Evolutionary conservation across 2,888 invertebrate species (phyloP).

Genomic region (Apamea sordens): DNA sequence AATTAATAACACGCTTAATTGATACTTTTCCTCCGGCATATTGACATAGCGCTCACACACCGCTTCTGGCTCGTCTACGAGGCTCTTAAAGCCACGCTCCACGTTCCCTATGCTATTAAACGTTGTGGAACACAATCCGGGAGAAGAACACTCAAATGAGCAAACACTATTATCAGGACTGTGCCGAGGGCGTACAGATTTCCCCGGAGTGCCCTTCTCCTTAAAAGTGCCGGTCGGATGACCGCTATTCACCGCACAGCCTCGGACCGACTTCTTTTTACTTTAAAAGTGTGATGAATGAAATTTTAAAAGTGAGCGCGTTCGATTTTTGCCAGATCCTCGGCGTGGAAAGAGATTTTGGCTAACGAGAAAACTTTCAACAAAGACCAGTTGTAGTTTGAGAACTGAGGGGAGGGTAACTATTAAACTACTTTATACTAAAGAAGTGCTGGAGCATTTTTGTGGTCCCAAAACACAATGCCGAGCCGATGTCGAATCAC

Average conservation of each 20-base stretch:
- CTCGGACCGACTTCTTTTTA: constrained; percentile 71
- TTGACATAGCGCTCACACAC: constrained; percentile 61
- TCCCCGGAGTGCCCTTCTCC: constrained; percentile 86
- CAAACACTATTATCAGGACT: constrained; percentile 88
- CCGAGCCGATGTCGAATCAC: background rate
- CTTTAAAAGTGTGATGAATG: constrained; percentile 65
- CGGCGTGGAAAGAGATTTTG: constrained; percentile 38
- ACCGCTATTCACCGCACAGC: constrained; percentile 80
- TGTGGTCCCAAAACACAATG: constrained; percentile 1
- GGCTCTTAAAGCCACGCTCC: constrained; percentile 70
- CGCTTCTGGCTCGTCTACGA: constrained; percentile 46
- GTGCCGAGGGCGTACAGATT: constrained; percentile 85
- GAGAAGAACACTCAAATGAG: constrained; percentile 87
- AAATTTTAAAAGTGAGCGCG: constrained; percentile 45
- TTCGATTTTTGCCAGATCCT: constrained; percentile 44
- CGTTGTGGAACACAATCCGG: constrained; percentile 80
- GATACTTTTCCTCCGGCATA: constrained; percentile 50
- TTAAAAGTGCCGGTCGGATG: constrained; percentile 86
- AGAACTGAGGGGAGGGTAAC: constrained; percentile 5
- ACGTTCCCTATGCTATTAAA: constrained; percentile 75
- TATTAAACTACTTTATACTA: constrained; percentile 7
- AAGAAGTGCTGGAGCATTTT: constrained; percentile 2
- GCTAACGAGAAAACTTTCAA: constrained; percentile 60
- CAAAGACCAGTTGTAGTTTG: constrained; percentile 47
- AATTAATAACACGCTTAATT: constrained; percentile 55